Evolutionary conservation across 2,797 vertebrate species (phyloP).

Genomic region (Myotis vivesi): DNA sequence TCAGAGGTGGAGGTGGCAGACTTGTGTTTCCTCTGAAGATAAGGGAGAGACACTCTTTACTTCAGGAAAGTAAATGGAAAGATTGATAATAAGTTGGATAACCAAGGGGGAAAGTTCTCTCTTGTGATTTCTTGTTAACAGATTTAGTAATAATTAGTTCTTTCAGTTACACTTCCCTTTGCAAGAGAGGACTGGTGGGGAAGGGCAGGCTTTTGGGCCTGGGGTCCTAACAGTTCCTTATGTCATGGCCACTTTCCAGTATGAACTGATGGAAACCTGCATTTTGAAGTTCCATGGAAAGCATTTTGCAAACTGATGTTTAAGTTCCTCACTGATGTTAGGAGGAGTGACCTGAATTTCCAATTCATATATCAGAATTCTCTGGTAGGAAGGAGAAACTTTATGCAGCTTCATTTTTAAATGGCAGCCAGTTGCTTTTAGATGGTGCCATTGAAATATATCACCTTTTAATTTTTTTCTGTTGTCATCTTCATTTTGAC

Average conservation of each 20-base stretch:
- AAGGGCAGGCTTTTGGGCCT: not conserved
- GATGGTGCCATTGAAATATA: conserved; percentile 75
- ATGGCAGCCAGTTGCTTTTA: conserved; percentile 81
- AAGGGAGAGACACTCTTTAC: not conserved
- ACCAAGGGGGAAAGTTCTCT: not conserved
- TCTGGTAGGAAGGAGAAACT: conserved; percentile 57
- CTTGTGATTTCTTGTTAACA: not conserved
- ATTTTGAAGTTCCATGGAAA: not conserved
- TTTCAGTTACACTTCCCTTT: not conserved
- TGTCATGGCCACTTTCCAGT: not conserved
- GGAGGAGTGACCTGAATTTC: conserved; percentile 62
- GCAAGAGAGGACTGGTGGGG: not conserved
- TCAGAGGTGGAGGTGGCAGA: not conserved
- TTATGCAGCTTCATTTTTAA: conserved; percentile 71
- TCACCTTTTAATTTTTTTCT: conserved; percentile 79
- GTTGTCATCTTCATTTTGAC: conserved; percentile 81
- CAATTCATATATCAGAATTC: conserved; percentile 42
- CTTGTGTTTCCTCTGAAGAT: not conserved
- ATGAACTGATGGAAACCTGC: not conserved
- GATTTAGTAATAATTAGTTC: not conserved
- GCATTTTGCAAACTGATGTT: conserved; percentile 56
- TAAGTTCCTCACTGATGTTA: conserved; percentile 42
- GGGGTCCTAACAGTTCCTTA: not conserved
- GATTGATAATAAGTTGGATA: not conserved
- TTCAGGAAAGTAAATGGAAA: not conserved